phyloP scores from a whole-genome alignment of 1,140 invertebrate genomes.

The Drosophila willistoni region DNA sequence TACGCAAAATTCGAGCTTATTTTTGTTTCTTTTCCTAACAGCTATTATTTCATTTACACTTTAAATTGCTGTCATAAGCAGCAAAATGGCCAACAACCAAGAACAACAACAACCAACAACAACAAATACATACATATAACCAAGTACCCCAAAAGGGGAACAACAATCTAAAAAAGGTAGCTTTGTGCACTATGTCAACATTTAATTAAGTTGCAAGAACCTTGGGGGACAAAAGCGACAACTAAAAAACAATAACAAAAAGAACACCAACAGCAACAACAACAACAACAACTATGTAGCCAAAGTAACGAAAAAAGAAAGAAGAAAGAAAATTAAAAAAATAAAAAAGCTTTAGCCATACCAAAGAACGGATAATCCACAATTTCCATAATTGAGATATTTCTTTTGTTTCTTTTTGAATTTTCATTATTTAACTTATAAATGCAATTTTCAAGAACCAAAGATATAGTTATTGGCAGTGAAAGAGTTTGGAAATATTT shows the following conservation, averaged over 20 bases:
- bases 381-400: too few species aligned
- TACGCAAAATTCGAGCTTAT: constrained; percentile 63
- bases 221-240: constrained; percentile 44
- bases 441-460: too few species aligned
- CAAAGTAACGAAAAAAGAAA: constrained; percentile 10
- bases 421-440: too few species aligned
- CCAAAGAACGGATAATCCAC: too few species aligned
- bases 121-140: not conserved
- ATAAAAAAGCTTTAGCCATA: too few species aligned
- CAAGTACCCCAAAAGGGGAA: constrained; percentile 1
- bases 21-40: constrained; percentile 54
- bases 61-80: constrained; percentile 64
- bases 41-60: constrained; percentile 79
- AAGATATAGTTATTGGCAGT: too few species aligned
- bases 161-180: constrained; percentile 6
- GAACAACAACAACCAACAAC: not conserved
- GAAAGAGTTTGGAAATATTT: too few species aligned
- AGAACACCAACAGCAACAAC: constrained; percentile 51
- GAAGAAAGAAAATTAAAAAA: not conserved
- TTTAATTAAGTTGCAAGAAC: constrained; percentile 67
- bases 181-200: constrained; percentile 71
- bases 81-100: not conserved
- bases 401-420: too few species aligned
- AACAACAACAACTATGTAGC: too few species aligned
- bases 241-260: constrained; percentile 49